Base-by-base conservation (phyloP, 2,113 vertebrate genomes). In the Psittacula cyanocephala region DNA sequence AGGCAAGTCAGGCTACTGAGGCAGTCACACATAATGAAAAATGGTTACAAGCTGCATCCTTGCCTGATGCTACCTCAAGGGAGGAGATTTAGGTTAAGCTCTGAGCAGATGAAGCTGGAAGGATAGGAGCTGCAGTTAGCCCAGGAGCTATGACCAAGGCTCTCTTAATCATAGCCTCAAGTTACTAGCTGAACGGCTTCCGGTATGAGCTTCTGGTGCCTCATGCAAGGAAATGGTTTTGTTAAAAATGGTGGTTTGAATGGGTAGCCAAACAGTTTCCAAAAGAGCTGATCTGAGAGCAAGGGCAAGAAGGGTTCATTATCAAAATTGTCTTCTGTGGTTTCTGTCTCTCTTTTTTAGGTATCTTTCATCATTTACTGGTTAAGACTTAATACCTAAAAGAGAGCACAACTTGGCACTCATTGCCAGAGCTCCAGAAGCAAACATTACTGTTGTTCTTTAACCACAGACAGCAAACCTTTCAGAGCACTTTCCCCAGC, bases 331-430 rank as follows among this genome's bases (percentile, higher is more conserved):
- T 60, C 23, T 4, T 81, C 59, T 86, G 50, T 67, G 76, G 91
- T 91, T 96, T 93, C 72, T 46, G 53, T 65, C 35, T 39, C 68
- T 77, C 63, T 77, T 46, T 92, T 95, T 76, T 89, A 86, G 52
- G 53, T 95, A 67, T 82, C 78, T 85, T 57, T 82, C 92, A 90
- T 81, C 68, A 70, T 93, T 86, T 93, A 63, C 52, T 86, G 88
- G 91, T 86, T 77, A 83, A 88, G 53, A 52, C 63, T 82, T 91
- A 88, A 76, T 93, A 89, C 78, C 76, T 83, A 86, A 80, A 85
- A 76, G 75, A 81, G 35, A 79, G 7, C 53, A 46, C 60, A 93
- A 77, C 53, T 72, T 23, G 3, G 41, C 60, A 19, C 29, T 93
- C 37, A 6, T 33, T 86, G 37, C 83, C 71, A 93, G 60, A 91